A percentile compares a stretch with the other conserved stretches of the same genome.
phyloP scores from a whole-genome alignment of 2,888 invertebrate species.

The Boloria euphrosyne region DNA sequence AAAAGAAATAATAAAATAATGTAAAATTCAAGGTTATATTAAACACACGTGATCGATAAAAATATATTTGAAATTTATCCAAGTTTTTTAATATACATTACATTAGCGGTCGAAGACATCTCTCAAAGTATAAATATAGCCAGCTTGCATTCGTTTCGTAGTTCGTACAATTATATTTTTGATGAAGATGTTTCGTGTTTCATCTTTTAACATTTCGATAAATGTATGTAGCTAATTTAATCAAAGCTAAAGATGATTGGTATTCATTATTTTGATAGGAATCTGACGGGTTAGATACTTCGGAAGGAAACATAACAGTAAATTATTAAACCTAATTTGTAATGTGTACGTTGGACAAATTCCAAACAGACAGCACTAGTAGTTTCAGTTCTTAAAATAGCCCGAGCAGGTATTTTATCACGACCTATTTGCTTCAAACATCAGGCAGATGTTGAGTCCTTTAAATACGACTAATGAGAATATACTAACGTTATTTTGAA shows the following conservation, averaged over 20 bases:
- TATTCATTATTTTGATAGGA: slow-evolving; percentile 12
- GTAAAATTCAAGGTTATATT: slow-evolving; percentile 5
- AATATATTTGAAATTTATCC: slow-evolving; percentile 21
- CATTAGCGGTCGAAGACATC: slow-evolving; percentile 19
- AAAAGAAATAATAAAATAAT: background rate
- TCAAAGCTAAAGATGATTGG: slow-evolving; percentile 1
- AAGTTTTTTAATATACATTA: slow-evolving; percentile 3
- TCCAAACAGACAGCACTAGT: slow-evolving; percentile 71
- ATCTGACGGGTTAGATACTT: slow-evolving; percentile 7
- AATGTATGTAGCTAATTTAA: background rate
- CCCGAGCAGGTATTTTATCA: slow-evolving; percentile 63
- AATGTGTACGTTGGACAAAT: slow-evolving; percentile 65
- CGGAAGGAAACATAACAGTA: slow-evolving; percentile 38
- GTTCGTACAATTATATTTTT: background rate
- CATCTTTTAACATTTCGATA: background rate
- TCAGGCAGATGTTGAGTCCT: slow-evolving; percentile 54
- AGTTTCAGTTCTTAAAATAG: slow-evolving; percentile 69
- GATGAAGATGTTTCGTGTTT: too few species aligned
- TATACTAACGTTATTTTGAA: slow-evolving; percentile 5
- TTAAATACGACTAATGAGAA: slow-evolving; percentile 33
- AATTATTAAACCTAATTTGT: slow-evolving; percentile 38
- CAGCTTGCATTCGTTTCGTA: background rate
- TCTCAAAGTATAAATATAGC: slow-evolving; percentile 1
- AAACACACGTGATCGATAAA: background rate
- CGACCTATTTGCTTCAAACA: slow-evolving; percentile 55